Evolutionary conservation across 2,797 vertebrate species (phyloP).

Genomic region (Pseudochromis fuscus): DNA sequence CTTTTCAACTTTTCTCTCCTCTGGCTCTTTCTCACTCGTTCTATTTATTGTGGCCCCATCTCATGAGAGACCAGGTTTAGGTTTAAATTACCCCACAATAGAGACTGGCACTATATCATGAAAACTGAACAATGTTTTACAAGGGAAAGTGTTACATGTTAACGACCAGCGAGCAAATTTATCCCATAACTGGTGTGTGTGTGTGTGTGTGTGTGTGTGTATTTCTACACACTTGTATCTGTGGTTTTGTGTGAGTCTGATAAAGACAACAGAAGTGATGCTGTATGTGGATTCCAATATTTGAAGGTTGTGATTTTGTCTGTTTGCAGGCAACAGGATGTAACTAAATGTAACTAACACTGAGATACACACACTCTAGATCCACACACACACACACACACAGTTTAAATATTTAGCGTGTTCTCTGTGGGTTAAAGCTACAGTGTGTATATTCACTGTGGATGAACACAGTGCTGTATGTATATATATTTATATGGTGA

Average conservation of each 20-base stretch:
- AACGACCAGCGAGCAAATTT: constrained; percentile 50
- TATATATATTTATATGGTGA: constrained; percentile 37
- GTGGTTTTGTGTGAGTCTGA: constrained; percentile 44
- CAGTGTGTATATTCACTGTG: constrained; percentile 54
- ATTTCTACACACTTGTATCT: constrained; percentile 33
- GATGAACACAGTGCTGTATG: constrained; percentile 50
- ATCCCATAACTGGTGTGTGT: constrained; percentile 7
- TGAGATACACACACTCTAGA: constrained; percentile 6
- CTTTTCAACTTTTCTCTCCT: constrained; percentile 14
- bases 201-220: constrained; percentile 39
- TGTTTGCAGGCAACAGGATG: background rate
- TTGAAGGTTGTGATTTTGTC: constrained; percentile 15
- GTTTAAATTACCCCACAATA: constrained; percentile 73
- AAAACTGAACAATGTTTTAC: constrained; percentile 77
- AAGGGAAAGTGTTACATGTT: constrained; percentile 83
- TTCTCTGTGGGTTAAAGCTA: constrained; percentile 36
- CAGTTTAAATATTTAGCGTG: constrained; percentile 23
- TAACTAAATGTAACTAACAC: constrained; percentile 6
- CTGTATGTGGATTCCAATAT: constrained; percentile 13
- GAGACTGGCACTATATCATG: constrained; percentile 69
- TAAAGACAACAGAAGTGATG: constrained; percentile 35
- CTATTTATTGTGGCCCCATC: constrained; percentile 78
- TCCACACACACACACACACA: constrained; percentile 25
- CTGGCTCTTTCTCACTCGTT: constrained; percentile 32
- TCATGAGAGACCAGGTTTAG: constrained; percentile 76